Conservation (phyloP, 2,797 vertebrate genomes). For the Pitangus sulphuratus region DNA sequence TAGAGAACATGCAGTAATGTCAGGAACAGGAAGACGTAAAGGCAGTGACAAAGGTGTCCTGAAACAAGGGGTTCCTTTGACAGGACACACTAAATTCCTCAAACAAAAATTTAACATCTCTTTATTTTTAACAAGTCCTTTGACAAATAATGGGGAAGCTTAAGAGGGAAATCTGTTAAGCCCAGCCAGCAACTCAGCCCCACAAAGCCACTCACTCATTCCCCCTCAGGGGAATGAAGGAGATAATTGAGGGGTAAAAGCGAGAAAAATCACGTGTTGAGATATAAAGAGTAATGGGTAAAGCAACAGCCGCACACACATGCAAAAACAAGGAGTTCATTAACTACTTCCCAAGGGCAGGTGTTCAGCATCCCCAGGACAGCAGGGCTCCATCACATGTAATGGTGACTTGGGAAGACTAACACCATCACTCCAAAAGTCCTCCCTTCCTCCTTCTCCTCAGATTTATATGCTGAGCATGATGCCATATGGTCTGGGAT, state of each 20-base stretch:
- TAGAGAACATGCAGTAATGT: conserved; percentile 16
- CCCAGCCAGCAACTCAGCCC: neutral
- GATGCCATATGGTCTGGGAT: neutral
- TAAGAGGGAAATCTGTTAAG: neutral
- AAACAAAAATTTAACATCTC: neutral
- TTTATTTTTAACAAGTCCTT: conserved; percentile 62
- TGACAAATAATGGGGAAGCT: conserved; percentile 30
- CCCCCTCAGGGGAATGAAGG: neutral
- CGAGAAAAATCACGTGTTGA: neutral
- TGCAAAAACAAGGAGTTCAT: neutral
- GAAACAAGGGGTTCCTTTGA: conserved; percentile 34
- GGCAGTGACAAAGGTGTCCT: neutral
- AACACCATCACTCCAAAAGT: neutral
- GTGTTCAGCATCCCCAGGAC: neutral
- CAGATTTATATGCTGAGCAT: neutral
- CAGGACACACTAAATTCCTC: conserved; percentile 53
- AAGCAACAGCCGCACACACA: neutral
- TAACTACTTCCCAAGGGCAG: neutral
- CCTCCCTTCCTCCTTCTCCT: neutral
- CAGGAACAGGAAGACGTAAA: conserved; percentile 37
- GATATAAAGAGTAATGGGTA: neutral
- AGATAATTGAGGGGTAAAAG: neutral
- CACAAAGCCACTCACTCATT: neutral
- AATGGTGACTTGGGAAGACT: neutral
- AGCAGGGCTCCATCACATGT: neutral